Conservation (phyloP, 2,888 invertebrate species). For the Esperia sulphurella region DNA sequence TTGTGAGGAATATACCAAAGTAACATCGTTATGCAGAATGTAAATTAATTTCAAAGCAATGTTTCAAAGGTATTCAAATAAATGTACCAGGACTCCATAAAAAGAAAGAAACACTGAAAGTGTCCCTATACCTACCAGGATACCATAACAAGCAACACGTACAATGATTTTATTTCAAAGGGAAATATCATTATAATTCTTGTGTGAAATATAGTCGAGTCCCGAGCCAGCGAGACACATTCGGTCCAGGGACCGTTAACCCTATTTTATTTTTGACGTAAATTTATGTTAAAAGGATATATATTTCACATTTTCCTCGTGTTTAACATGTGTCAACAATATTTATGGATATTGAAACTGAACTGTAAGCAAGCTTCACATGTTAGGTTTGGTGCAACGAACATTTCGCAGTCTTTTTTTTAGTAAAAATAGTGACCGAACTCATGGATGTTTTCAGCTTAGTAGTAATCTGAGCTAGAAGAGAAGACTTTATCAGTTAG, state of each 20-base stretch:
- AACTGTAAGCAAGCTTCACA: neutral
- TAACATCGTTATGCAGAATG: neutral
- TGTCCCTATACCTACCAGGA: constrained; percentile 5
- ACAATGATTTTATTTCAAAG: neutral
- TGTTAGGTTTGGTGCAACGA: neutral
- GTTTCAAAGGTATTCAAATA: neutral
- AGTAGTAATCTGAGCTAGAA: too few species aligned
- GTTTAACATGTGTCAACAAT: constrained; percentile 23
- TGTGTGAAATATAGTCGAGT: constrained; percentile 22
- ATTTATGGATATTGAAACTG: constrained; percentile 17
- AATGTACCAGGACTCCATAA: constrained; percentile 16
- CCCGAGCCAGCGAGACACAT: constrained; percentile 4
- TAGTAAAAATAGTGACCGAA: too few species aligned
- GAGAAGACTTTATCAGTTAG: too few species aligned
- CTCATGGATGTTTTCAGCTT: too few species aligned
- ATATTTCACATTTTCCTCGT: constrained; percentile 23
- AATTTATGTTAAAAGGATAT: constrained; percentile 45
- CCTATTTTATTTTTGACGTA: constrained; percentile 30
- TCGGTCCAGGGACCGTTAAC: constrained; percentile 10
- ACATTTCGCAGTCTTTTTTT: too few species aligned
- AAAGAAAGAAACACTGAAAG: constrained; percentile 8
- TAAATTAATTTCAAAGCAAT: neutral
- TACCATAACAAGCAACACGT: neutral
- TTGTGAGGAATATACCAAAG: too few species aligned
- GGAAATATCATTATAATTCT: constrained; percentile 15